Evolutionary conservation across 1,140 invertebrate genomes (phyloP), one percentile per base, ranked within the genome.

Genomic region (Brachionus rubens): DNA sequence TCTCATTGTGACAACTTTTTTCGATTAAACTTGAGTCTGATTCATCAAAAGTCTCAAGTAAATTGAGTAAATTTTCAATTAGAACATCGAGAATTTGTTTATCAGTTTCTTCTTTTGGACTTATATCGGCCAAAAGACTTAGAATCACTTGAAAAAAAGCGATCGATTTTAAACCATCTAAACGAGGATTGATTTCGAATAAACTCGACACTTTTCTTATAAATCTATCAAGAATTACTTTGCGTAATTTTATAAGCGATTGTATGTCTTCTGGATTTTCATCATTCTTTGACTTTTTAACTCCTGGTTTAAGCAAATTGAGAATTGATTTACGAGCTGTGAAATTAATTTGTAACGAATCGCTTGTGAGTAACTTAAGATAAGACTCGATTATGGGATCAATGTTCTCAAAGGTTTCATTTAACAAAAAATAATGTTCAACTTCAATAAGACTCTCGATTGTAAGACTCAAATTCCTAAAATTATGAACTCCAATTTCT

Each of bases 101-200:
- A 46, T 75, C 48, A 5, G 16, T 6, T 19, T 75, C 72, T 4
- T 59, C 50, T 75, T 75, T 75, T 40, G 50, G 14, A 26, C n/a
- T 54, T 6, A 75, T 33, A 54, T 75, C 72, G 24, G 21, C 14
- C 1, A 54, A 28, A 14, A 75, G 26, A n/a, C 26, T 47, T 28
- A 75, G 1, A 5, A 76, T 14, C 1, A 76, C 19, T 26, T 77
- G 77, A 19, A 76, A 65, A 21, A 76, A 77, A 14, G 75, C 70
- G 0, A 77, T 65, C 3, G 77, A 75, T 5, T 75, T 77, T 10
- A 77, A 10, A n/a, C 77, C 72, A 30, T 59, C 24, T 36, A 70
- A 19, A 0, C 14, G 7, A 10, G 5, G 7, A 48, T 70, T 70
- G 0, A 48, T 1, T 12, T 9, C 6, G 0, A 30, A 36, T 4